Evolutionary conservation across 2,113 vertebrate genomes (phyloP), one percentile per base, ranked within the genome.

Genomic region (Engystomops pustulosus): DNA sequence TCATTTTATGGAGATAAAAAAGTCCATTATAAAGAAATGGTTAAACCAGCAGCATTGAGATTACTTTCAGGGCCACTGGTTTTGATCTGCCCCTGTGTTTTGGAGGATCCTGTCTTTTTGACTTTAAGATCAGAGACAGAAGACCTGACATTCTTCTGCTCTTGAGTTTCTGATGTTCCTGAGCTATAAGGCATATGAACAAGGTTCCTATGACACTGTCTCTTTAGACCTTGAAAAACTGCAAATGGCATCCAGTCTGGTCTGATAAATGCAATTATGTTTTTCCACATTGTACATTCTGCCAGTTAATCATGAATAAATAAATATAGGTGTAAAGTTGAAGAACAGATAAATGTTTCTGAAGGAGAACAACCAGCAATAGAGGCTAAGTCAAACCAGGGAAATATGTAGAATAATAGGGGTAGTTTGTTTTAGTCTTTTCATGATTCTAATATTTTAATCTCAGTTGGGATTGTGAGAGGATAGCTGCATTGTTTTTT

Each of bases 191-290:
- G 6, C n/a, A 18, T 55, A 55, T 55, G 23, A 55, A 55, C n/a
- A 23, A 55, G 53, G 2, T 7, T 9, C n/a, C 23, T n/a, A 55
- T 55, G 53, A 23, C 25, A 15, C 25, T 30, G 27, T 62, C 58
- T 62, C 25, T 62, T 62, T 30, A 62, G 58, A 55, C 53, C 53
- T 55, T 55, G 53, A 62, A 62, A 30, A 12, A 62, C 58, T 62
- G 58, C 58, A 62, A 62, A 62, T 62, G 15, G 12, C 25, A 62
- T 62, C 25, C 25, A 15, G 58, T 30, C 58, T 62, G 12, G 25
- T 10, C 58, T 27, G 58, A 10, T 62, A 62, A 62, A 62, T 62
- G 58, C 25, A 27, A 62, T 62, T 62, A 62, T 30, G 25, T 30
- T 17, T n/a, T 62, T 62, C 58, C 15, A 6, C 58, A 1, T 62